phyloP scores from a whole-genome alignment of 2,113 vertebrate species.

The Entosphenus tridentatus region DNA sequence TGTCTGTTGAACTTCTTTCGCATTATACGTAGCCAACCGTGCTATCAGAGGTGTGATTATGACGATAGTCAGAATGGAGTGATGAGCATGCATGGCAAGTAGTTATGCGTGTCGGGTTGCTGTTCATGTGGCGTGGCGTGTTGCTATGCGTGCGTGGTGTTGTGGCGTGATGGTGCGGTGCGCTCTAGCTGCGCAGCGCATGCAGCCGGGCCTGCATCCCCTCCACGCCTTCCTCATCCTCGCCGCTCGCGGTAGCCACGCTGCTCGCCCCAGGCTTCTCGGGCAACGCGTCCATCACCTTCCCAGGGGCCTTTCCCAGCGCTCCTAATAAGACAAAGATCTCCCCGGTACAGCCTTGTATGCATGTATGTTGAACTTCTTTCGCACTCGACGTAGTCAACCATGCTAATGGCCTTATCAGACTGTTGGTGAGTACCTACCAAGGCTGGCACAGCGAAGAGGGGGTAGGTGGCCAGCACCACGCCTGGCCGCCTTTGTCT shows the following conservation, averaged over 20 bases:
- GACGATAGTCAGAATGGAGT: too few relatives aligned
- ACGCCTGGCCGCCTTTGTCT: not conserved
- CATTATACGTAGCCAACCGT: too few relatives aligned
- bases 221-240: constrained; percentile 66
- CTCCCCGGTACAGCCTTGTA: not conserved
- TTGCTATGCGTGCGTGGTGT: too few relatives aligned
- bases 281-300: constrained; percentile 72
- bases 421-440: not conserved
- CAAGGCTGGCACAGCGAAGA: not conserved
- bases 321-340: constrained; percentile 31
- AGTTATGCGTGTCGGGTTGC: too few relatives aligned
- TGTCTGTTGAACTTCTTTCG: too few relatives aligned
- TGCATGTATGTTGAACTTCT: not conserved
- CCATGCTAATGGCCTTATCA: not conserved
- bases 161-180: not conserved
- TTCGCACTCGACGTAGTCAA: not conserved
- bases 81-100: too few relatives aligned
- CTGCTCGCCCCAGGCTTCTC: constrained; percentile 36
- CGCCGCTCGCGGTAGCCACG: constrained; percentile 36
- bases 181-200: constrained; percentile 55
- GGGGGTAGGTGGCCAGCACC: too few relatives aligned
- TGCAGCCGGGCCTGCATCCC: constrained; percentile 79
- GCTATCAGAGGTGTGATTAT: too few relatives aligned
- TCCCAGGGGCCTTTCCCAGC: constrained; percentile 80
- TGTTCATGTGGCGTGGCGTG: too few relatives aligned